Percentiles rank a stretch among this genome's conserved stretches.
These are phyloP conservation scores for Pleuronectes platessa DNA, from an alignment of 2,113 vertebrate species.

Conservation along the genomic window DNA sequence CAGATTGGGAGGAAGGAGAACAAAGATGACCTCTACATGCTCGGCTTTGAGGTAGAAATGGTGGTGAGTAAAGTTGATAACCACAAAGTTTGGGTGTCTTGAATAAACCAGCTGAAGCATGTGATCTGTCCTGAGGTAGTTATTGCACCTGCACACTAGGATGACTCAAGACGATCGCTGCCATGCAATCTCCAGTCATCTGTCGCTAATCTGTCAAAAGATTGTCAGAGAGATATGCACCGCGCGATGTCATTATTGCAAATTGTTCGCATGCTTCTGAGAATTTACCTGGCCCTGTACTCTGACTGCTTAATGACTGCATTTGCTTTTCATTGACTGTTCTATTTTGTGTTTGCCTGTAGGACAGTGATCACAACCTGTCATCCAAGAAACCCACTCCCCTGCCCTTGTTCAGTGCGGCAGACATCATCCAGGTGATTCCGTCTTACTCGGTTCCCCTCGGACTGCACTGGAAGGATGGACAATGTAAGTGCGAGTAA, in stretches of 20 bases:
- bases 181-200: neutral
- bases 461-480: constrained; percentile 53
- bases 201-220: neutral
- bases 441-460: constrained; percentile 50
- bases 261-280: neutral
- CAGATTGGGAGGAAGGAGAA: constrained; percentile 76
- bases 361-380: constrained; percentile 66
- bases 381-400: constrained; percentile 67
- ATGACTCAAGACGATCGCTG: too few relatives aligned
- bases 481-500: constrained; percentile 47
- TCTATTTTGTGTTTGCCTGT: neutral
- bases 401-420: constrained; percentile 74
- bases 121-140: too few relatives aligned
- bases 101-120: too few relatives aligned
- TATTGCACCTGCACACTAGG: too few relatives aligned
- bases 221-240: neutral
- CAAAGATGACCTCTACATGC: constrained; percentile 76
- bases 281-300: neutral
- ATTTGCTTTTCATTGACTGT: constrained; percentile 2
- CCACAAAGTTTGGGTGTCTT: too few relatives aligned
- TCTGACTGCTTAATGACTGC: neutral
- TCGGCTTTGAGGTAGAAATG: constrained; percentile 82
- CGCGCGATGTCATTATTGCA: neutral
- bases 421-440: constrained; percentile 80
- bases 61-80: constrained; percentile 59